These are phyloP conservation scores for Leucania comma DNA, from an alignment of 2,888 invertebrate species.

Conservation along the genomic window DNA sequence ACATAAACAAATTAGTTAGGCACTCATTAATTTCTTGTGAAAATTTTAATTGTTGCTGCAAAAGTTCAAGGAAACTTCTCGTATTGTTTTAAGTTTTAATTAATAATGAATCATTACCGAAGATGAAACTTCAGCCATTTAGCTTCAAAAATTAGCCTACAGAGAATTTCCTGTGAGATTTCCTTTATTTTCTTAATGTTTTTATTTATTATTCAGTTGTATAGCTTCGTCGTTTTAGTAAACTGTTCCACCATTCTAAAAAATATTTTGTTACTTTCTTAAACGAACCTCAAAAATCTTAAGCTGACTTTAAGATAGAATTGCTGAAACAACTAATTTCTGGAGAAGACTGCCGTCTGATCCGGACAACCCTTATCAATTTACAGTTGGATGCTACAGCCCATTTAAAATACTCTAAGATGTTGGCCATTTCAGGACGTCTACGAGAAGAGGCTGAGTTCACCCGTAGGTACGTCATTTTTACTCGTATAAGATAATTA, in stretches of 20 bases:
- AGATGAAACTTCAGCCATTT: slow-evolving; percentile 47
- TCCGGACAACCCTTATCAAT: slow-evolving; percentile 49
- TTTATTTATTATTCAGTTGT: slow-evolving; percentile 9
- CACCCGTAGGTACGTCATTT: too few species aligned
- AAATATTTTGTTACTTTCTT: background rate
- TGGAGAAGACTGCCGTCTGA: slow-evolving; percentile 38
- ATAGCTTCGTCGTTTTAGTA: background rate
- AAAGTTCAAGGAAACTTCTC: slow-evolving; percentile 41
- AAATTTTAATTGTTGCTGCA: slow-evolving; percentile 27
- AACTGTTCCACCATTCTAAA: background rate
- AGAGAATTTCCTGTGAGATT: slow-evolving; percentile 4
- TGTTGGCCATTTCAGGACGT: background rate
- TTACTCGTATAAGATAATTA: too few species aligned
- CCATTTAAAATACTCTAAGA: slow-evolving; percentile 28
- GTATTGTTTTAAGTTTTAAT: slow-evolving; percentile 54
- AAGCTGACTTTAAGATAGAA: slow-evolving; percentile 5
- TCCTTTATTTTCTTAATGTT: slow-evolving; percentile 18
- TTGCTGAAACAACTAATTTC: slow-evolving; percentile 43
- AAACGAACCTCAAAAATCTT: background rate
- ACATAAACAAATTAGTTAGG: slow-evolving; percentile 41
- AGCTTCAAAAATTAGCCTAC: slow-evolving; percentile 19
- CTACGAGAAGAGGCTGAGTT: background rate
- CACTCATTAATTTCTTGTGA: slow-evolving; percentile 43
- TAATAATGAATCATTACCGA: slow-evolving; percentile 49
- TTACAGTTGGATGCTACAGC: slow-evolving; percentile 33